Evolutionary conservation across 2,113 vertebrate genomes (phyloP).

Genomic region (Fukomys damarensis): DNA sequence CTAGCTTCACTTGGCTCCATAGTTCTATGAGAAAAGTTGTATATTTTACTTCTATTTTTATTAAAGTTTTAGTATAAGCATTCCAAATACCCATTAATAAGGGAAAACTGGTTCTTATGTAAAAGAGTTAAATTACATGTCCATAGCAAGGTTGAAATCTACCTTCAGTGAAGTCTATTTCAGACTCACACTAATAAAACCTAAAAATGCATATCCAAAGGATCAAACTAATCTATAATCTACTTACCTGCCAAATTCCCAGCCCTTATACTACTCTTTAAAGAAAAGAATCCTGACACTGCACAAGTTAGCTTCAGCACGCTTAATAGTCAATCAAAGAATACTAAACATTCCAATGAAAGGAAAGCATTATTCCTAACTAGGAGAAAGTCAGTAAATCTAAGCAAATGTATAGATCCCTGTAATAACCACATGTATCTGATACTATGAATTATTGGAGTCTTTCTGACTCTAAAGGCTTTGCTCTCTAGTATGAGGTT

Average conservation of each 20-base stretch:
- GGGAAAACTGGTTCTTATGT: neutral
- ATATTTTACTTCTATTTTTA: neutral
- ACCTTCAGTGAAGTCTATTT: neutral
- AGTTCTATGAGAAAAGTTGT: neutral
- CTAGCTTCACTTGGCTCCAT: neutral
- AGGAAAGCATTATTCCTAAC: neutral
- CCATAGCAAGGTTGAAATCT: neutral
- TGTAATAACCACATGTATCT: neutral
- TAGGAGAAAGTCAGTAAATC: neutral
- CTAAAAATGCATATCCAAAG: neutral
- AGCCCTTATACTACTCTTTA: neutral
- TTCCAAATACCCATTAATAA: neutral
- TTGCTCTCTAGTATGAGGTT: neutral
- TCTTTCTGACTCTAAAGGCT: neutral
- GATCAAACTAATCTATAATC: neutral
- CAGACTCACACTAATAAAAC: neutral
- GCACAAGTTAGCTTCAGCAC: neutral
- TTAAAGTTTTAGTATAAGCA: neutral
- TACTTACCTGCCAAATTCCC: neutral
- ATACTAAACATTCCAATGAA: neutral
- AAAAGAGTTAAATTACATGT: neutral
- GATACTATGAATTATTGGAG: neutral
- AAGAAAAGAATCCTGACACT: neutral
- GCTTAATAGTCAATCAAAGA: neutral
- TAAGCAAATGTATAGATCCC: neutral